A percentile compares a stretch with the other conserved stretches of the same genome.
phyloP scores from a whole-genome alignment of 2,888 invertebrate genomes.

The Mylabris sibirica region DNA sequence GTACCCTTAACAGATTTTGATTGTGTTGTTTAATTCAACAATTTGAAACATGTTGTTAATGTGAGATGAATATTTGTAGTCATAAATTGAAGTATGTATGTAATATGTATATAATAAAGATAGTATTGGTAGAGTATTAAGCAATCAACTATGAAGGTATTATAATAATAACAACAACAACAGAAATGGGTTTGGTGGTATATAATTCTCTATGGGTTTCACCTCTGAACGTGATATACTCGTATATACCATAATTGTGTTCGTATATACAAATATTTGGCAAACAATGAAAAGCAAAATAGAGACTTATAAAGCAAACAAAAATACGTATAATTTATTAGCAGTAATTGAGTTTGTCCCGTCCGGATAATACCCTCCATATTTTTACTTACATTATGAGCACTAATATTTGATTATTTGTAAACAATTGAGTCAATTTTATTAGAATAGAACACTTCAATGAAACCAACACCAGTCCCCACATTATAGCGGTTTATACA shows the following conservation, averaged over 20 bases:
- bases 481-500: too few relatives aligned
- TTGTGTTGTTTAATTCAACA: background rate
- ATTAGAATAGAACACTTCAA: background rate
- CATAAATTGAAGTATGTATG: background rate
- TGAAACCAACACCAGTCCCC: background rate
- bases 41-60: background rate
- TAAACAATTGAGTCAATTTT: background rate
- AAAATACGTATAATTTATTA: background rate
- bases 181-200: background rate
- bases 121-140: background rate
- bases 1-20: too few relatives aligned
- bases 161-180: background rate
- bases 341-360: background rate
- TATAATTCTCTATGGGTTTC: background rate
- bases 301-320: background rate
- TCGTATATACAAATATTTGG: background rate
- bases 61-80: background rate
- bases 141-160: background rate
- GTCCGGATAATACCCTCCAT: background rate
- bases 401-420: background rate
- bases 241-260: background rate
- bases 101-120: background rate
- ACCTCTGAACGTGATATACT: background rate
- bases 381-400: conserved; percentile 2
- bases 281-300: background rate